A percentile compares a stretch with the other conserved stretches of the same genome.
Conservation (phyloP, 2,113 vertebrate species). For the Mesembrinibis cayennensis region DNA sequence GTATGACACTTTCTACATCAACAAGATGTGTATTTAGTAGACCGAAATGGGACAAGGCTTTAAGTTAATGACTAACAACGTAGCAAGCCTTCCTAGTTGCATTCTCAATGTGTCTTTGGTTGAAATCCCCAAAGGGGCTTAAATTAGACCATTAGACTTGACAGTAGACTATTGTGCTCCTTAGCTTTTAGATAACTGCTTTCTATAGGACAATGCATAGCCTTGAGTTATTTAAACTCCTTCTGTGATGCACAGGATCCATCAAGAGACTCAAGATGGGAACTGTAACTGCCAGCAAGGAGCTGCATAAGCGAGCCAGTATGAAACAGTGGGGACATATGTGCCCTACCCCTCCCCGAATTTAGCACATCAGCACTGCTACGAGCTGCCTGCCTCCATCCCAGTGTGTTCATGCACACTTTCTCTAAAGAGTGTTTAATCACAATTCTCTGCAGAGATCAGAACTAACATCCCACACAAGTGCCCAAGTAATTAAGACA, state of each 20-base stretch:
- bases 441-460: conserved; percentile 6
- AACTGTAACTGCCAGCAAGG: background rate
- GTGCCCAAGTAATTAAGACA: background rate
- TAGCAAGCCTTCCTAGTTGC: background rate
- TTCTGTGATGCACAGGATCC: background rate
- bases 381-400: background rate
- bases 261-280: background rate
- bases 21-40: background rate
- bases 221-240: background rate
- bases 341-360: background rate
- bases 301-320: background rate
- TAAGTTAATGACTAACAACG: background rate
- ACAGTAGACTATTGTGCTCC: background rate
- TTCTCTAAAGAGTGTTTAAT: background rate
- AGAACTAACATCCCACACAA: background rate
- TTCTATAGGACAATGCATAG: background rate
- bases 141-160: background rate
- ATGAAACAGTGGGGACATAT: background rate
- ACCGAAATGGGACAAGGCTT: background rate
- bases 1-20: background rate
- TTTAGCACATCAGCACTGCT: background rate
- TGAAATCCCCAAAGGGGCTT: background rate
- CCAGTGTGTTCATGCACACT: background rate
- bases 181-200: background rate
- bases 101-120: background rate